Evolutionary conservation across 2,888 invertebrate genomes (phyloP), one percentile per base, ranked within the genome.

Genomic region (Emmelina monodactyla): DNA sequence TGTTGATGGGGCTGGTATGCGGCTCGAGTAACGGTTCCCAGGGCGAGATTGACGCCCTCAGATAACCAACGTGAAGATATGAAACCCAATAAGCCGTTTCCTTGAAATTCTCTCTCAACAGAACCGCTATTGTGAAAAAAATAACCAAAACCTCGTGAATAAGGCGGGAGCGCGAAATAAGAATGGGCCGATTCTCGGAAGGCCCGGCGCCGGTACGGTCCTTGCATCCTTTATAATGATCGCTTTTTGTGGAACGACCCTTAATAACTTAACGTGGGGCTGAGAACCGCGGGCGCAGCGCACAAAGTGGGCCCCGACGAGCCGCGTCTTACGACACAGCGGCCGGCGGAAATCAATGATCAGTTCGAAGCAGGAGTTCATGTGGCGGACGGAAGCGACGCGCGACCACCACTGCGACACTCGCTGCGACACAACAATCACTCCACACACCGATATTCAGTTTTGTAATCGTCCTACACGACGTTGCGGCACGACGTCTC

Each of bases 51-150:
- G 56, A 59, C 57, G 58, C 58, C 56, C 52, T 51, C 50, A 73
- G 76, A 78, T 76, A 75, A 73, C 58, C 42, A 28, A 55, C 51
- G 58, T 50, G 65, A 64, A 66, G 65, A 62, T 67, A 69, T 62
- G 67, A 76, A 75, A 73, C 69, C 72, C 73, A 75, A 75, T 73
- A 76, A 75, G 72, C 72, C 58, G 64, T 79, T 78, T 78, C 76
- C 73, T 72, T 64, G 76, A 73, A 79, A 61, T 53, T 62, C 70
- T 67, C n/a, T n/a, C 68, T 67, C 69, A 72, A 64, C 62, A 64
- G 65, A 60, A 64, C 69, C 73, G 75, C 75, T 67, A 63, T 61
- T 55, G 59, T 64, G 54, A 64, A 76, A 73, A 70, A 71, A 73
- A 66, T 55, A 45, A 67, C 64, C 58, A 76, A 76, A 67, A 58